Conservation (phyloP, 2,888 invertebrate genomes). For the Brenthis ino region DNA sequence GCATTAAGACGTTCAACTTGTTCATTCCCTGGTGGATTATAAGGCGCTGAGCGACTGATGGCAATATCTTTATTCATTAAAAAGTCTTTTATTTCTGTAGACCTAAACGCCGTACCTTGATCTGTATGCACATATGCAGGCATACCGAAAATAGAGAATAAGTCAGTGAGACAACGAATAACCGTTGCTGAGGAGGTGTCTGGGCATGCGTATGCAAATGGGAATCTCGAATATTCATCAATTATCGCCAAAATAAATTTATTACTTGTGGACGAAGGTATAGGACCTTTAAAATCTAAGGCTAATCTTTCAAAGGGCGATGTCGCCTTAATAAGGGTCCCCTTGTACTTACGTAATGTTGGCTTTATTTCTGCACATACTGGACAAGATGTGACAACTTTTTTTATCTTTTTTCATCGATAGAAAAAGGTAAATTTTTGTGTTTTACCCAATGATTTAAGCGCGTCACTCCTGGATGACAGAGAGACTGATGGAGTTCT, state of each 20-base stretch:
- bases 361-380: no score
- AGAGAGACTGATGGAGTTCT: not conserved
- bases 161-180: not conserved
- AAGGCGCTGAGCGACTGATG: not conserved
- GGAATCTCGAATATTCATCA: conserved; percentile 1
- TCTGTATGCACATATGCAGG: conserved; percentile 3
- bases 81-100: conserved; percentile 10
- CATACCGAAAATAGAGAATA: not conserved
- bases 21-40: conserved; percentile 9
- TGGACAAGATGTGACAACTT: no score
- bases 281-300: no score
- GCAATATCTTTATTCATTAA: conserved; percentile 5
- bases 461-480: not conserved
- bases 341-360: no score
- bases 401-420: no score
- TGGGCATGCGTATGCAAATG: not conserved
- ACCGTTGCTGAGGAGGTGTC: not conserved
- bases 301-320: no score
- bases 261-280: no score
- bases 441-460: not conserved
- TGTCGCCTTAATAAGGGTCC: no score
- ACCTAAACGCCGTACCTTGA: conserved; percentile 5
- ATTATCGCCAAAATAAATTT: not conserved
- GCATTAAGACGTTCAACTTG: conserved; percentile 8
- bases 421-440: no score